Evolutionary conservation across 2,888 invertebrate genomes (phyloP), one percentile per base, ranked within the genome.

Genomic region (Choristoneura rosaceana): DNA sequence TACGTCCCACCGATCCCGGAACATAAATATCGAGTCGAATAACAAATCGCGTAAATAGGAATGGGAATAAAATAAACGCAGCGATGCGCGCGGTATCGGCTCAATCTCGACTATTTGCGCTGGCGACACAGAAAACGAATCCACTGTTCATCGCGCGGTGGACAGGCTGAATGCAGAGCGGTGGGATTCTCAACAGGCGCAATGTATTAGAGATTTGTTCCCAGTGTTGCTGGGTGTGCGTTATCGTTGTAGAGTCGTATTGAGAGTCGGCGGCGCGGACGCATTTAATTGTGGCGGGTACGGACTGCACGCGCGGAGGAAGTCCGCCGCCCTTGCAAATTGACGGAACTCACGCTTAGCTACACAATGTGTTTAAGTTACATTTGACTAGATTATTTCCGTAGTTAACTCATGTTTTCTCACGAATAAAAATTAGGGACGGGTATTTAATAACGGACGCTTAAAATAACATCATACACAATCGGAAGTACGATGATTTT

Each of bases 221-320:
- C 4, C 15, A 15, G 52, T 17, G 52, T 52, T 9, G 52, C 14
- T 17, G 17, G 17, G 8, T 2, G 9, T 3, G 52, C 17, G 3
- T 9, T 7, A 15, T 15, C 52, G 17, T 52, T 15, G 15, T 14
- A 5, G 52, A 17, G 52, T 52, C 9, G 74, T 80, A 92, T 93
- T 93, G 83, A 82, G 86, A 89, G 75, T 77, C 87, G 87, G 64
- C 83, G 84, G 87, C 79, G 87, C 87, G 93, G 87, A 87, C 84
- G 89, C 87, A 91, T 93, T 93, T 93, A 93, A 93, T 93, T 93
- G 93, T 87, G 87, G 87, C 81, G 78, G 77, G 55, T 55, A 25
- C 70, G 59, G 52, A 52, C 52, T 43, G 61, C 60, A 47, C 60
- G 14, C 60, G 76, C 71, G 69, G 60, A 75, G 77, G 80, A 69